These are phyloP conservation scores for Acanthococcus lagerstroemiae DNA, from an alignment of 2,888 invertebrate species.

Conservation along the genomic window DNA sequence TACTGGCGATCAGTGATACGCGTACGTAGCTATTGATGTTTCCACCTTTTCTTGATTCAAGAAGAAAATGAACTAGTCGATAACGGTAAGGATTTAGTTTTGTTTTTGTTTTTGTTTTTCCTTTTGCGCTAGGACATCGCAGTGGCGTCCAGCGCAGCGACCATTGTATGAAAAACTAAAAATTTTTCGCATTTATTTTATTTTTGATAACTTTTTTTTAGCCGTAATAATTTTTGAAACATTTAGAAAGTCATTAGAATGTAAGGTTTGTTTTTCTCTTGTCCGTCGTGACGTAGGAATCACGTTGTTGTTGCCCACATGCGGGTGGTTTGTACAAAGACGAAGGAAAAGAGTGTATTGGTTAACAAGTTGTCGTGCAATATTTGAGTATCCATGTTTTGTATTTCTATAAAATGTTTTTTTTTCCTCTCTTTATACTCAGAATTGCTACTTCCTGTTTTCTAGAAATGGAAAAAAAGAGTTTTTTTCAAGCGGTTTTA, in stretches of 20 bases:
- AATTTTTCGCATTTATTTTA: not conserved
- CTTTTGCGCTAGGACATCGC: not conserved
- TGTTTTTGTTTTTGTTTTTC: not conserved
- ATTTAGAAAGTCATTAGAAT: slow-evolving; percentile 18
- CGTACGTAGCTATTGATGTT: not conserved
- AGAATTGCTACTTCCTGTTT: no score
- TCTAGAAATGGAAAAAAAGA: no score
- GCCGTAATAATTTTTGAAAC: not conserved
- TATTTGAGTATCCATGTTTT: not conserved
- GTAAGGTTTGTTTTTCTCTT: slow-evolving; percentile 4
- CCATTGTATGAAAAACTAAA: not conserved
- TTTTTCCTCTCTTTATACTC: no score
- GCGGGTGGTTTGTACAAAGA: not conserved
- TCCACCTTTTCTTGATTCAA: no score
- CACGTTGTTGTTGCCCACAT: not conserved
- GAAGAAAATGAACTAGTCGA: not conserved
- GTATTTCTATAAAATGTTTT: not conserved
- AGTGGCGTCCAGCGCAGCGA: not conserved
- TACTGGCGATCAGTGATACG: slow-evolving; percentile 15
- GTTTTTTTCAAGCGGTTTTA: no score
- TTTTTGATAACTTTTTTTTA: not conserved
- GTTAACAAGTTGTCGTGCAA: not conserved
- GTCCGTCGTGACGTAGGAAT: not conserved
- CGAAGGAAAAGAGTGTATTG: not conserved
- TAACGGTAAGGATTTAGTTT: not conserved